Base-by-base conservation (phyloP, 2,797 vertebrate genomes). In the Trachops cirrhosus region DNA sequence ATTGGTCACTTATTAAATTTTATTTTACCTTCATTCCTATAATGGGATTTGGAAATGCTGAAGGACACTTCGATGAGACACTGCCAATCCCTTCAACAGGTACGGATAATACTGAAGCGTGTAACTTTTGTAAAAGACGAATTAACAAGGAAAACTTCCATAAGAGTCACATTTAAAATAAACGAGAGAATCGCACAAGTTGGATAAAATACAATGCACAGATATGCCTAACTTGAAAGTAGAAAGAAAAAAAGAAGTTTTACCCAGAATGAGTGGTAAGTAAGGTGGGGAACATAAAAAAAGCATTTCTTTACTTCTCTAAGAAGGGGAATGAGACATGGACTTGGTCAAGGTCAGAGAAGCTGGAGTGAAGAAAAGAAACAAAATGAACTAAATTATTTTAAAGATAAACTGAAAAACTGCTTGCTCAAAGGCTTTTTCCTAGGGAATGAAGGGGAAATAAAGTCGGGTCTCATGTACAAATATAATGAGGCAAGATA, bases 311-410 rank as follows among this genome's bases (percentile, higher is more conserved):
- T 21, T 70, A 64, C 54, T 84, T 84, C 50, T 29, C 46, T 90
- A n/a, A 94, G 75, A 92, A 83, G 48, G 52, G 29, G 79, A 92
- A 86, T 41, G 29, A 95, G 89, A 57, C 70, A 67, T 8, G 32
- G n/a, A 86, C 48, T 86, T 94, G 70, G 64, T 93, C 32, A 90
- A 95, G 50, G 67, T 74, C 77, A 93, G 50, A 79, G 74, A 86
- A 84, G n/a, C 41, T 18, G 16, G 9, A 90, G 18, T 67, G 39
- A 94, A 86, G 82, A 15, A 39, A 85, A 64, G 21, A 75, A 89
- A 94, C 14, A 12, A 41, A 48, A 71, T 4, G 19, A 95, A 73
- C 22, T 74, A 21, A 67, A 37, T 86, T 85, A 59, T 70, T 95
- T 83, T 80, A 96, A 50, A 64, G 85, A 46, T 29, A 79, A 74